Evolutionary conservation across 1,140 invertebrate species (phyloP).

Genomic region (Leptinotarsa lineolata): DNA sequence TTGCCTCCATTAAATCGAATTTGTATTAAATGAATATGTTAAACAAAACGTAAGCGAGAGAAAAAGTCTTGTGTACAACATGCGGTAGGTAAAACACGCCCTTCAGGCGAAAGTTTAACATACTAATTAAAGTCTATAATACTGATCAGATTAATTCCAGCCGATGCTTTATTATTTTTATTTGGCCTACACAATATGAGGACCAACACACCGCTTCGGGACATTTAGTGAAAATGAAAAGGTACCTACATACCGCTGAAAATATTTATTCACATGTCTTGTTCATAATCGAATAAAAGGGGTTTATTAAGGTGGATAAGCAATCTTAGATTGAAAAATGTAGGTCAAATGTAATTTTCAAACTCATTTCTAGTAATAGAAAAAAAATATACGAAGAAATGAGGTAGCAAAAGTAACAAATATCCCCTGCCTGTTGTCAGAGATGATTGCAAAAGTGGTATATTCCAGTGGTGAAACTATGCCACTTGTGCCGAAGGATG

Average conservation of each 20-base stretch:
- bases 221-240: neutral
- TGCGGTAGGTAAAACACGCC: slow-evolving; percentile 5
- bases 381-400: too few relatives aligned
- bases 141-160: neutral
- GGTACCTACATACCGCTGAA: neutral
- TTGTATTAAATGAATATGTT: slow-evolving; percentile 7
- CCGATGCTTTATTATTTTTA: neutral
- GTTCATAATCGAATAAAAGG: too few relatives aligned
- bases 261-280: too few relatives aligned
- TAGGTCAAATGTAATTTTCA: too few relatives aligned
- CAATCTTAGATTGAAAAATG: too few relatives aligned
- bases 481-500: too few relatives aligned
- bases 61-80: neutral
- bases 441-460: too few relatives aligned
- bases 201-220: neutral
- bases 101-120: slow-evolving; percentile 5
- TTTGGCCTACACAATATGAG: slow-evolving; percentile 2
- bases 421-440: too few relatives aligned
- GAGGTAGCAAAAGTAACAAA: too few relatives aligned
- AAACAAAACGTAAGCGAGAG: neutral
- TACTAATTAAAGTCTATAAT: slow-evolving; percentile 7
- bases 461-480: too few relatives aligned
- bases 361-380: too few relatives aligned
- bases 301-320: too few relatives aligned
- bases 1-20: slow-evolving; percentile 1